These are phyloP conservation scores for Melikaiella ostensackeni DNA, from an alignment of 2,888 invertebrate species.

Conservation along the genomic window DNA sequence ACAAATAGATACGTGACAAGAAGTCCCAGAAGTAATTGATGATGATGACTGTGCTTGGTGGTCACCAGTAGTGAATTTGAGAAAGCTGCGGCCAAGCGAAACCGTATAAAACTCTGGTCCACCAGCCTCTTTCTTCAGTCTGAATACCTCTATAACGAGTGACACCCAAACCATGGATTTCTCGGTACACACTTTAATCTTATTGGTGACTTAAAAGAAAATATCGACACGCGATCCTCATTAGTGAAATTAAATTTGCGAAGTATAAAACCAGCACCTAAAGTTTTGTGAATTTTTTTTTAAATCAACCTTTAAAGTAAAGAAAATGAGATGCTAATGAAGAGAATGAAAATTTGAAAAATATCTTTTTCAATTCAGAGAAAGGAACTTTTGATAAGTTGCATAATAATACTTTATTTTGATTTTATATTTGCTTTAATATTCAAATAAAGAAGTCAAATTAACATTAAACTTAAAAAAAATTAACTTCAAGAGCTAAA, in stretches of 20 bases:
- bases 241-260: neutral
- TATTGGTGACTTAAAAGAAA: neutral
- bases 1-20: slow-evolving; percentile 49
- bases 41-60: slow-evolving; percentile 18
- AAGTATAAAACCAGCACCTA: neutral
- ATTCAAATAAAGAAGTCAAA: too few species aligned
- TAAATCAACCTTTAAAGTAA: too few species aligned
- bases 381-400: too few species aligned
- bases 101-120: slow-evolving; percentile 67
- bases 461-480: too few species aligned
- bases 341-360: too few species aligned
- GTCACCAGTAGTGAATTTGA: slow-evolving; percentile 48
- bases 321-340: too few species aligned
- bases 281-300: too few species aligned
- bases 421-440: too few species aligned
- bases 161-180: slow-evolving; percentile 59
- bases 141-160: slow-evolving; percentile 44
- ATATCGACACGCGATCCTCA: neutral
- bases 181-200: slow-evolving; percentile 58
- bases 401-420: too few species aligned
- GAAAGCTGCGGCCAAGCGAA: slow-evolving; percentile 69
- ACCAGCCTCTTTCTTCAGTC: slow-evolving; percentile 62
- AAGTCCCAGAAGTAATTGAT: slow-evolving; percentile 56
- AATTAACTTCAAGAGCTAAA: too few species aligned
- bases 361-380: too few species aligned